Evolutionary conservation across 2,888 invertebrate species (phyloP).

Genomic region (Drosophila putrida): DNA sequence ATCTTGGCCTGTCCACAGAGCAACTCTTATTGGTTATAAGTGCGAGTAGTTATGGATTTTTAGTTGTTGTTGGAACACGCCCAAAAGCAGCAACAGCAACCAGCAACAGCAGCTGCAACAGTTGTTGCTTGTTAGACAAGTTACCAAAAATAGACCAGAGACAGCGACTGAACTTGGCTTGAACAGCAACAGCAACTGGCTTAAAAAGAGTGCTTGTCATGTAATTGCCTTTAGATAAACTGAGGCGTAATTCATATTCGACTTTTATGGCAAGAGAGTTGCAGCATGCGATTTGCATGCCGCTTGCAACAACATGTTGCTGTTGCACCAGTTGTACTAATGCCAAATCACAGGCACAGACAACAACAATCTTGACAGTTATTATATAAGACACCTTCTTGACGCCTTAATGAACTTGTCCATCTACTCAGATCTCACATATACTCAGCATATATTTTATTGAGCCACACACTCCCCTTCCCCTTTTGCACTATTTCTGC

Average conservation of each 20-base stretch:
- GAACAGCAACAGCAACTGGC: conserved; percentile 34
- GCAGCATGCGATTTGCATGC: conserved; percentile 39
- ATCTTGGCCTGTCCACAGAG: conserved; percentile 44
- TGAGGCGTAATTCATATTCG: conserved; percentile 59
- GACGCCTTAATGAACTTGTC: conserved; percentile 55
- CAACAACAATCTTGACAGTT: conserved; percentile 44
- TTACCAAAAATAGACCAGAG: conserved; percentile 78
- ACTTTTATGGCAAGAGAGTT: conserved; percentile 59
- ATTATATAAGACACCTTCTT: conserved; percentile 38
- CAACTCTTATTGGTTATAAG: conserved; percentile 60
- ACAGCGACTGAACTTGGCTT: conserved; percentile 61
- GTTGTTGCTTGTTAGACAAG: conserved; percentile 71
- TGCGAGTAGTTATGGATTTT: conserved; percentile 55
- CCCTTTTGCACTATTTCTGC: neutral
- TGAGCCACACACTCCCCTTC: too few species aligned
- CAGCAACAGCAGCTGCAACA: conserved; percentile 32
- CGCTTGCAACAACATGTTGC: conserved; percentile 11
- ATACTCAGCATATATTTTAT: neutral
- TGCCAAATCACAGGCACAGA: conserved; percentile 15
- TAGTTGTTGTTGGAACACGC: conserved; percentile 42
- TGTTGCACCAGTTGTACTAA: conserved; percentile 13
- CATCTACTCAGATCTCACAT: conserved; percentile 3
- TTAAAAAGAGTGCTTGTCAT: too few species aligned
- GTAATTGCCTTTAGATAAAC: conserved; percentile 48
- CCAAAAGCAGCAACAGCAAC: conserved; percentile 63